phyloP scores from a whole-genome alignment of 2,113 vertebrate species.

The Neolamprologus brichardi region DNA sequence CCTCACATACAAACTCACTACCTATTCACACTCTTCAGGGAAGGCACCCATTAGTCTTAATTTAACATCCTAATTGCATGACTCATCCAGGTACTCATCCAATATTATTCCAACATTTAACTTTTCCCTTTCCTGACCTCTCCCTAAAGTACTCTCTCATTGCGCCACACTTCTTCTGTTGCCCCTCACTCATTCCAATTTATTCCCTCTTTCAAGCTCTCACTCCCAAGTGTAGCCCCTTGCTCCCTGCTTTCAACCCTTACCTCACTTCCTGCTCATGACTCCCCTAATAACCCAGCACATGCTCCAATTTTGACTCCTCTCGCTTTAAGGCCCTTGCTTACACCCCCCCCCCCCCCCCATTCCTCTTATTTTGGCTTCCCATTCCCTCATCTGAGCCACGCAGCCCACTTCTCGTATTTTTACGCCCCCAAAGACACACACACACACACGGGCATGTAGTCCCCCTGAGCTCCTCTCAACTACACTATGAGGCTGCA shows the following conservation, averaged over 20 bases:
- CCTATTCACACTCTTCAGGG: neutral
- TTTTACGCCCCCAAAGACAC: neutral
- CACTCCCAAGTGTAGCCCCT: neutral
- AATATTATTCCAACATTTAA: conserved; percentile 4
- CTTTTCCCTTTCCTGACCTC: neutral
- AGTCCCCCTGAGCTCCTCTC: conserved; percentile 22
- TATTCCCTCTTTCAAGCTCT: neutral
- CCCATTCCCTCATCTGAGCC: conserved; percentile 4
- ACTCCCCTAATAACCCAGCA: neutral
- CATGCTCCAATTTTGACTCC: neutral
- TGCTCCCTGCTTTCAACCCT: neutral
- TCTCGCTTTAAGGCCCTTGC: conserved; percentile 14
- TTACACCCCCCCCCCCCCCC: neutral
- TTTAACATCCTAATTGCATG: neutral
- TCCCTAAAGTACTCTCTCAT: neutral
- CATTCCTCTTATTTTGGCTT: conserved; percentile 21
- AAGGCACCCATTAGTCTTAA: neutral
- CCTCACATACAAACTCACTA: neutral
- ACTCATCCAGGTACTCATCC: conserved; percentile 26
- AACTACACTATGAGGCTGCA: conserved; percentile 29
- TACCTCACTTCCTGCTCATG: conserved; percentile 22
- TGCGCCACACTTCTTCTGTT: neutral
- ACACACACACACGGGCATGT: neutral
- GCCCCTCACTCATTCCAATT: neutral
- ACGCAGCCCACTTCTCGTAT: neutral